phyloP scores from a whole-genome alignment of 2,797 vertebrate genomes.

The Argyrosomus regius region DNA sequence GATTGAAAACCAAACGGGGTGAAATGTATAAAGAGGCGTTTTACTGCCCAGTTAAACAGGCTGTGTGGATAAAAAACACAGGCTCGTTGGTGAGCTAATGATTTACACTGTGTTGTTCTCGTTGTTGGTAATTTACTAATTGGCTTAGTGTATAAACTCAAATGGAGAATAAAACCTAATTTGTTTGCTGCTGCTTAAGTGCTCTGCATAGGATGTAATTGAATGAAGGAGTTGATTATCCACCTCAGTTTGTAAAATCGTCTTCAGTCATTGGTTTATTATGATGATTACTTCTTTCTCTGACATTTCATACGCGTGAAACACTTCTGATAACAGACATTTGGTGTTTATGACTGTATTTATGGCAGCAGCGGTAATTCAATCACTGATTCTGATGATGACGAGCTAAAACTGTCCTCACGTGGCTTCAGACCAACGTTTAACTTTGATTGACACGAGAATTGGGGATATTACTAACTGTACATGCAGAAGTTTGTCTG shows the following conservation, averaged over 20 bases:
- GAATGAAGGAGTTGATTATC: slow-evolving; percentile 38
- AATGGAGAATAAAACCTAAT: slow-evolving; percentile 46
- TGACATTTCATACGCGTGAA: background rate
- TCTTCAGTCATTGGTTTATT: slow-evolving; percentile 24
- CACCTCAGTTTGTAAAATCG: slow-evolving; percentile 6
- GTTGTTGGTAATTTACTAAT: slow-evolving; percentile 62
- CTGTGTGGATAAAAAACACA: slow-evolving; percentile 36
- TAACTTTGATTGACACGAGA: background rate
- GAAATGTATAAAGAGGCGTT: slow-evolving; percentile 67
- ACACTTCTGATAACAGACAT: background rate
- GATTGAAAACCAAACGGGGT: slow-evolving; percentile 60
- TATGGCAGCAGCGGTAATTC: background rate
- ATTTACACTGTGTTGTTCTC: slow-evolving; percentile 54
- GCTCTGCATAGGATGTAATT: slow-evolving; percentile 10
- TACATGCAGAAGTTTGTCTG: background rate
- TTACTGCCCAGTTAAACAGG: slow-evolving; percentile 65
- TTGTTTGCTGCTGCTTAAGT: slow-evolving; percentile 34
- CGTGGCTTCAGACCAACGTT: background rate
- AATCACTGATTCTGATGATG: background rate
- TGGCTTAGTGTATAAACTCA: slow-evolving; percentile 46
- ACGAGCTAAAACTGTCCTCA: background rate
- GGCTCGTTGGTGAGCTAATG: slow-evolving; percentile 35
- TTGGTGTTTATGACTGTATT: slow-evolving; percentile 14
- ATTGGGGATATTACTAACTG: too few relatives aligned
- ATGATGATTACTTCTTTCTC: slow-evolving; percentile 6